phyloP scores from a whole-genome alignment of 2,113 vertebrate species.

The Prionailurus bengalensis region DNA sequence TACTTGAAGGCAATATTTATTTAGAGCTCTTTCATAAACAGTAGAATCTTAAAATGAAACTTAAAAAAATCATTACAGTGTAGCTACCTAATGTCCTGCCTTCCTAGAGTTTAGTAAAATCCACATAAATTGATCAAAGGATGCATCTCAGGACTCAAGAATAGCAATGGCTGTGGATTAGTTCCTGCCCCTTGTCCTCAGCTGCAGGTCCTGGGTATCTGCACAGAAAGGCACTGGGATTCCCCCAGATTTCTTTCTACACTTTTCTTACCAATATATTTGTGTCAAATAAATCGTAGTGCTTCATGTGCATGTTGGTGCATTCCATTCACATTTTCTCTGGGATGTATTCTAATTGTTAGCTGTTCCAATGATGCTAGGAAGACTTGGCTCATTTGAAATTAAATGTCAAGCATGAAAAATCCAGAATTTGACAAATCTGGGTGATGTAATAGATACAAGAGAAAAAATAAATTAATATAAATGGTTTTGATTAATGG shows the following conservation, averaged over 20 bases:
- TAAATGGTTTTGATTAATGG: neutral
- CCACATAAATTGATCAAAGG: neutral
- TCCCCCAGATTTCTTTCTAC: neutral
- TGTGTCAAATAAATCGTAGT: rapidly evolving
- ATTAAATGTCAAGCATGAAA: neutral
- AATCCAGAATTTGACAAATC: constrained; percentile 24
- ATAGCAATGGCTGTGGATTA: neutral
- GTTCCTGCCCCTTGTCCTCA: neutral
- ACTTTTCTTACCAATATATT: neutral
- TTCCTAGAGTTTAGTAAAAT: constrained; percentile 3
- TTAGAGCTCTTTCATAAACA: neutral
- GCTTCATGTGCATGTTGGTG: neutral
- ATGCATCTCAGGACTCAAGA: neutral
- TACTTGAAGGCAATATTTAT: neutral
- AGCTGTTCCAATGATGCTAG: neutral
- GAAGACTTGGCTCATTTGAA: constrained; percentile 7
- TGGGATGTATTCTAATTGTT: neutral
- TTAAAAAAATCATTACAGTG: neutral
- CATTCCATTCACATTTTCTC: neutral
- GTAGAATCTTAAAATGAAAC: neutral
- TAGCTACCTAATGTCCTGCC: neutral
- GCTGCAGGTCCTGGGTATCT: rapidly evolving
- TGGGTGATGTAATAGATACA: neutral
- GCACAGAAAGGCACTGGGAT: neutral
- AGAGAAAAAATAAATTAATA: neutral